Conservation (phyloP, 2,888 invertebrate genomes). For the Nycteola revayana region DNA sequence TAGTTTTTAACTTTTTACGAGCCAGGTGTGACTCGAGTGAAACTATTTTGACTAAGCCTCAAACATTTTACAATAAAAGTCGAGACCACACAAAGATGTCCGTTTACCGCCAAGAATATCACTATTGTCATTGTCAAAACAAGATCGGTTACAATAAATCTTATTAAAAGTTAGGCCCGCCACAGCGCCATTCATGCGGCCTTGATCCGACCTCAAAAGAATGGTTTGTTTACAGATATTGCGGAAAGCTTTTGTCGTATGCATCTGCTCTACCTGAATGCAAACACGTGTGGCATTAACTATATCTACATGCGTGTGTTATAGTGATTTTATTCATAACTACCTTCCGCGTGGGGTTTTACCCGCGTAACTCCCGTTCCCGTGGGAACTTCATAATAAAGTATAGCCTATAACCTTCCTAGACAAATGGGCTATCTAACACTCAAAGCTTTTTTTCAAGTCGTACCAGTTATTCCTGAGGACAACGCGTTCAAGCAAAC, state of each 20-base stretch:
- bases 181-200: slow-evolving; percentile 64
- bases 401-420: no score
- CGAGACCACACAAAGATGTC: slow-evolving; percentile 72
- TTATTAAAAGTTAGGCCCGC: slow-evolving; percentile 69
- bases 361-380: no score
- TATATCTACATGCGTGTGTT: no score
- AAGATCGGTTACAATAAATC: slow-evolving; percentile 82
- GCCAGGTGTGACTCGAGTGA: slow-evolving; percentile 60
- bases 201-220: slow-evolving; percentile 61
- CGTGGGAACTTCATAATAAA: no score
- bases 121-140: slow-evolving; percentile 78
- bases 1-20: slow-evolving; percentile 25
- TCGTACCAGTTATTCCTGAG: no score
- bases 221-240: slow-evolving; percentile 65
- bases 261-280: slow-evolving; percentile 64
- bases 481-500: no score
- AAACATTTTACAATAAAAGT: slow-evolving; percentile 46
- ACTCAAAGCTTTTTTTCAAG: no score
- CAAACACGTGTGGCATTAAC: slow-evolving; percentile 4
- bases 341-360: no score
- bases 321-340: no score
- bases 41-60: slow-evolving; percentile 62
- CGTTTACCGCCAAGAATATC: slow-evolving; percentile 64
- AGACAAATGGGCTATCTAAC: no score
- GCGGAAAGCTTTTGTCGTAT: slow-evolving; percentile 57